A percentile compares a stretch with the other conserved stretches of the same genome.
These are phyloP conservation scores for Bombyx mori DNA, from an alignment of 1,140 invertebrate species.

Conservation along the genomic window DNA sequence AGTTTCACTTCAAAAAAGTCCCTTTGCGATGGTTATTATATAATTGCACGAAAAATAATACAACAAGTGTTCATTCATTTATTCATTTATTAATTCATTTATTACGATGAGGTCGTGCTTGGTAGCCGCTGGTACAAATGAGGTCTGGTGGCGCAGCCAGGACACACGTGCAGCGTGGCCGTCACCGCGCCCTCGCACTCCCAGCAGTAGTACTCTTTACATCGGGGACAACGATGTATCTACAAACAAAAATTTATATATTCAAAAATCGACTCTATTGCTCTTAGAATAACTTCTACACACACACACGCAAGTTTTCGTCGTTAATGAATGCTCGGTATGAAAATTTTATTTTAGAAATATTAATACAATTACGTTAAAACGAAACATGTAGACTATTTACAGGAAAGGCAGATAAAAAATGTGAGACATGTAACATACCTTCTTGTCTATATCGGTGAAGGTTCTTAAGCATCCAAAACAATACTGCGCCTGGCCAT, in stretches of 20 bases:
- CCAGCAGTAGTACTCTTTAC: constrained; percentile 87
- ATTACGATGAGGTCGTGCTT: constrained; percentile 17
- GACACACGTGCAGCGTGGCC: constrained; percentile 93
- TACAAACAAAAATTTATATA: constrained; percentile 30
- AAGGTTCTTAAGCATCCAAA: constrained; percentile 82
- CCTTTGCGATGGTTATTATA: too few species aligned
- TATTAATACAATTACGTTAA: too few species aligned
- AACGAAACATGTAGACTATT: too few species aligned
- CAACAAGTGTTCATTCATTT: not conserved
- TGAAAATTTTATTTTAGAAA: too few species aligned
- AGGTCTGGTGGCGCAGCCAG: constrained; percentile 83
- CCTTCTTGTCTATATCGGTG: constrained; percentile 79
- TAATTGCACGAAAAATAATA: constrained; percentile 1
- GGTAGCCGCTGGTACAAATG: constrained; percentile 54
- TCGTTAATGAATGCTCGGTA: too few species aligned
- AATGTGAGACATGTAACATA: constrained; percentile 39
- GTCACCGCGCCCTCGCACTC: constrained; percentile 97
- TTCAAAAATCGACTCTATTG: too few species aligned
- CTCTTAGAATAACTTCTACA: too few species aligned
- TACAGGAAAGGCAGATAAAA: too few species aligned
- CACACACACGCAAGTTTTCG: too few species aligned
- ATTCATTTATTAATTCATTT: constrained; percentile 1
- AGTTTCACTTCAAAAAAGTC: too few species aligned
- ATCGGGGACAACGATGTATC: constrained; percentile 86
- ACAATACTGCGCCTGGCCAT: constrained; percentile 73